Evolutionary conservation across 2,113 vertebrate genomes (phyloP).

Genomic region (Tachysurus fulvidraco): DNA sequence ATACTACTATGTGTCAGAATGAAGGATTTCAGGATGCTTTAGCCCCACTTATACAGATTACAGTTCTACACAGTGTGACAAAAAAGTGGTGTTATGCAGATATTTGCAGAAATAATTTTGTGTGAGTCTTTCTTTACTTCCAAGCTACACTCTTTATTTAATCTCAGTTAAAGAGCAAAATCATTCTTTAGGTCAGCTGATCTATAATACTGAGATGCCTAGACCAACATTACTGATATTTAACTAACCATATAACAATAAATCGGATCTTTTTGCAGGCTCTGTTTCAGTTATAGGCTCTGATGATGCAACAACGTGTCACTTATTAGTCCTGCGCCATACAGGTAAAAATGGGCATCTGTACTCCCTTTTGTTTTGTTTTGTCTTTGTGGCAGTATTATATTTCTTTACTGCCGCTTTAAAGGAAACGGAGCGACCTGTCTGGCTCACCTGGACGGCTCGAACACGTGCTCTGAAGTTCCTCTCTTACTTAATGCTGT

Average conservation of each 20-base stretch:
- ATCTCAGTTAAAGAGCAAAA: neutral
- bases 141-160: neutral
- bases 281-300: conserved; percentile 90
- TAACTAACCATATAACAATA: neutral
- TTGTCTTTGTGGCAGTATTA: neutral
- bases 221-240: neutral
- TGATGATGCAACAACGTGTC: conserved; percentile 96
- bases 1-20: no score
- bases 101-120: neutral
- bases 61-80: neutral
- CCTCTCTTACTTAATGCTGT: conserved; percentile 80
- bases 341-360: conserved; percentile 77
- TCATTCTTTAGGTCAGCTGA: neutral
- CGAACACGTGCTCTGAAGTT: conserved; percentile 83
- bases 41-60: neutral
- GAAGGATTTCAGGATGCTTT: neutral
- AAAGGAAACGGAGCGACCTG: conserved; percentile 90
- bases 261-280: conserved; percentile 69
- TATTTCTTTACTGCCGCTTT: neutral
- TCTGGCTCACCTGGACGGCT: conserved; percentile 90
- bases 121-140: neutral
- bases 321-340: conserved; percentile 90
- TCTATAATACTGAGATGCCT: neutral
- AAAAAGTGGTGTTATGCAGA: neutral
- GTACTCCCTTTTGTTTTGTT: neutral